These are phyloP conservation scores for Apamea epomidion DNA, from an alignment of 2,888 invertebrate genomes.

Conservation along the genomic window DNA sequence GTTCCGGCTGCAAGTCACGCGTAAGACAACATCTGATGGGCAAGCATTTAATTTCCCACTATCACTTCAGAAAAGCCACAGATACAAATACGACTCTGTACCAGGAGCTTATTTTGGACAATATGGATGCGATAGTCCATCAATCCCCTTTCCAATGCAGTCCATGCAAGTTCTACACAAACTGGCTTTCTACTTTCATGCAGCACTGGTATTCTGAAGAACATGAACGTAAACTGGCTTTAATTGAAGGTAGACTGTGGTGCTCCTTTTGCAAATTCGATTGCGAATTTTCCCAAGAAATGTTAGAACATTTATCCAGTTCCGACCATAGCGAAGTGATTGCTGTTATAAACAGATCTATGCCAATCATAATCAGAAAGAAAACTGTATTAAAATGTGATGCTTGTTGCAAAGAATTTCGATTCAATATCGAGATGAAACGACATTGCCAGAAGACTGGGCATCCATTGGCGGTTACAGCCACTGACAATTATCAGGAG, in stretches of 20 bases:
- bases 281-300: constrained; percentile 91
- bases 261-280: constrained; percentile 94
- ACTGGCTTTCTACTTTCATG: constrained; percentile 93
- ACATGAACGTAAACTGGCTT: constrained; percentile 89
- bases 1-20: constrained; percentile 93
- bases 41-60: constrained; percentile 96
- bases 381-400: constrained; percentile 92
- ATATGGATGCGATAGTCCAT: constrained; percentile 94
- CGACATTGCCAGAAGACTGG: constrained; percentile 90
- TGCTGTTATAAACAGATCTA: constrained; percentile 94
- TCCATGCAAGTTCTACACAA: constrained; percentile 96
- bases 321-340: constrained; percentile 93
- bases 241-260: constrained; percentile 91
- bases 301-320: constrained; percentile 93
- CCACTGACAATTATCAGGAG: constrained; percentile 92
- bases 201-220: constrained; percentile 93
- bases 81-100: constrained; percentile 90
- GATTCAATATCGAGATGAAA: constrained; percentile 94
- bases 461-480: constrained; percentile 88
- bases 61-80: constrained; percentile 94
- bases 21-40: constrained; percentile 93
- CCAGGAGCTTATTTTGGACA: constrained; percentile 92
- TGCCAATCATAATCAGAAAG: constrained; percentile 94
- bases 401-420: constrained; percentile 92
- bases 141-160: constrained; percentile 97